phyloP scores from a whole-genome alignment of 92 coral and sea anemone species.

The Epizoanthus stellaris region DNA sequence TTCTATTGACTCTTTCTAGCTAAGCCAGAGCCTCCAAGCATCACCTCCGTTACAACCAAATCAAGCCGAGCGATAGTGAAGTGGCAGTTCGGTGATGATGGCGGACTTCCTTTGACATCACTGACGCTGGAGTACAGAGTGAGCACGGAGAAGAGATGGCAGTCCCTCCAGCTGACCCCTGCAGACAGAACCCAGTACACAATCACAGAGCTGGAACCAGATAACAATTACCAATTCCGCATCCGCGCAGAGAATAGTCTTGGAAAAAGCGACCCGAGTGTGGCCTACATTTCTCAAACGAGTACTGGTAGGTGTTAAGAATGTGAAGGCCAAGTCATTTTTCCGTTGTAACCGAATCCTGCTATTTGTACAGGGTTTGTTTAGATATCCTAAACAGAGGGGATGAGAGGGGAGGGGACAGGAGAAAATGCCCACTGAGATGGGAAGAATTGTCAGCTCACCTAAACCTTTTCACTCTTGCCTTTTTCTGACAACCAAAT shows the following conservation, averaged over 20 bases:
- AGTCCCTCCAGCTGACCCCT: constrained; percentile 67
- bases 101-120: constrained; percentile 77
- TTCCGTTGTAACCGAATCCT: not conserved
- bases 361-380: too few species aligned
- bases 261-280: constrained; percentile 82
- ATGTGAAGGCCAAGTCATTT: not conserved
- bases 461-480: too few species aligned
- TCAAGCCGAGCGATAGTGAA: constrained; percentile 56
- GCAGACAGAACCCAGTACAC: constrained; percentile 74
- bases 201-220: constrained; percentile 71
- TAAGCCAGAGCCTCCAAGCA: constrained; percentile 80
- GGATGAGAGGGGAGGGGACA: too few species aligned
- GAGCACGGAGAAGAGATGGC: constrained; percentile 61
- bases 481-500: too few species aligned
- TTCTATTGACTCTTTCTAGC: constrained; percentile 48
- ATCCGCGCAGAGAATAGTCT: constrained; percentile 79
- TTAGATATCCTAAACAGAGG: not conserved
- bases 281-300: constrained; percentile 65
- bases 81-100: constrained; percentile 85
- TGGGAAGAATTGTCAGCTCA: not conserved
- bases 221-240: constrained; percentile 87
- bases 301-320: constrained; percentile 57
- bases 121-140: constrained; percentile 82
- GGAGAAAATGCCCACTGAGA: not conserved
- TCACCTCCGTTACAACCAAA: constrained; percentile 63